phyloP scores from a whole-genome alignment of 2,113 vertebrate genomes.

The Rafetus swinhoei region DNA sequence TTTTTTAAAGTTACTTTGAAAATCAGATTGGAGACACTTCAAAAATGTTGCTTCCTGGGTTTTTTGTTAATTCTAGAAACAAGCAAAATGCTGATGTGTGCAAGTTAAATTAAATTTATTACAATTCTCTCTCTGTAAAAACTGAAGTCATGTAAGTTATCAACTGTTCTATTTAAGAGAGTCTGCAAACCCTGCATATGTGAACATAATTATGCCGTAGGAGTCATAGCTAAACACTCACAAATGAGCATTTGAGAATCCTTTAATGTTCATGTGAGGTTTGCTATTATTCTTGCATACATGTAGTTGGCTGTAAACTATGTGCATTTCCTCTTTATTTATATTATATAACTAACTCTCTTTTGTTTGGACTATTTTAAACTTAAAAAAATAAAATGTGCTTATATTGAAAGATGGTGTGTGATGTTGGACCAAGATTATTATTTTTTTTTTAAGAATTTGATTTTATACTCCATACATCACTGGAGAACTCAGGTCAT shows the following conservation, averaged over 20 bases:
- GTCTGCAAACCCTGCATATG: conserved; percentile 75
- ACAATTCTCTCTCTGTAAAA: conserved; percentile 25
- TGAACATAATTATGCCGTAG: conserved; percentile 68
- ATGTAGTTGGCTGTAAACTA: conserved; percentile 76
- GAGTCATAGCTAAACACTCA: conserved; percentile 63
- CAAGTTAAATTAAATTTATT: conserved; percentile 13
- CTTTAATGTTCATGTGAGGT: conserved; percentile 68
- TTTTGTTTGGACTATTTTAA: conserved; percentile 75
- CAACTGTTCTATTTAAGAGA: conserved; percentile 30
- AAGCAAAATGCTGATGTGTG: conserved; percentile 50
- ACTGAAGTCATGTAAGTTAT: conserved; percentile 32
- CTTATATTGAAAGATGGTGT: conserved; percentile 61
- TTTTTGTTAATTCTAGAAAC: conserved; percentile 1
- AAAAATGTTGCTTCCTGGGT: conserved; percentile 44
- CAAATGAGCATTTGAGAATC: conserved; percentile 3
- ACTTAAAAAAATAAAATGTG: conserved; percentile 76
- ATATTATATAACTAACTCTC: conserved; percentile 70
- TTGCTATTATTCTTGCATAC: conserved; percentile 71
- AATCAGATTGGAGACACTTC: too few relatives aligned
- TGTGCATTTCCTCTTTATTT: conserved; percentile 80
- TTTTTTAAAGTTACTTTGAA: too few relatives aligned
- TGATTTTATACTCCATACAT: conserved; percentile 21
- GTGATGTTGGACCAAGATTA: not conserved
- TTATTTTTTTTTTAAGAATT: too few relatives aligned
- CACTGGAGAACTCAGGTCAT: conserved; percentile 34